These are phyloP conservation scores for Spinibarbus caldwelli DNA, from an alignment of 2,797 vertebrate species.

Conservation along the genomic window DNA sequence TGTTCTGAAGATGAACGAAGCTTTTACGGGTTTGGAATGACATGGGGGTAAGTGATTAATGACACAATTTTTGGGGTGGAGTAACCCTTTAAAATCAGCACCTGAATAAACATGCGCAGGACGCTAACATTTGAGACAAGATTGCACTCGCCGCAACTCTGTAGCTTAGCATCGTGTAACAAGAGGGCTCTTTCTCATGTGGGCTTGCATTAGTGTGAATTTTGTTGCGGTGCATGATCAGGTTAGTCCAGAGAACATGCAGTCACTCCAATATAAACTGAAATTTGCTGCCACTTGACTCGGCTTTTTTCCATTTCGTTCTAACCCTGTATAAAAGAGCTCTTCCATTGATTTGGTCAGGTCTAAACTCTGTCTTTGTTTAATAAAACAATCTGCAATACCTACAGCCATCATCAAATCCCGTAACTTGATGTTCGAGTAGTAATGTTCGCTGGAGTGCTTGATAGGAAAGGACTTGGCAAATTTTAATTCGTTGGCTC, in stretches of 20 bases:
- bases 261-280: slow-evolving; percentile 38
- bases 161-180: background rate
- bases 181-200: background rate
- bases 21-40: too few relatives aligned
- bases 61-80: too few relatives aligned
- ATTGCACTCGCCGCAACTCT: background rate
- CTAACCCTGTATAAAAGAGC: background rate
- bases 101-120: background rate
- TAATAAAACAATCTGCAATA: slow-evolving; percentile 4
- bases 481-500: slow-evolving; percentile 19
- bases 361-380: background rate
- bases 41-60: too few relatives aligned
- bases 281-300: slow-evolving; percentile 7
- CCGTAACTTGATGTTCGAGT: slow-evolving; percentile 7
- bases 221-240: slow-evolving; percentile 29
- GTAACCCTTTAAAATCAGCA: too few relatives aligned
- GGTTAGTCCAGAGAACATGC: background rate
- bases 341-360: slow-evolving; percentile 11
- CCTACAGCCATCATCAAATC: slow-evolving; percentile 3
- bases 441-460: background rate
- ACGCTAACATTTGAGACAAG: background rate
- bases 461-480: slow-evolving; percentile 37
- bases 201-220: background rate
- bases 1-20: too few relatives aligned
- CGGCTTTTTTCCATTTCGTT: background rate